Conservation (phyloP, 23 tunicate genomes). For the Trididemnum nubilum region DNA sequence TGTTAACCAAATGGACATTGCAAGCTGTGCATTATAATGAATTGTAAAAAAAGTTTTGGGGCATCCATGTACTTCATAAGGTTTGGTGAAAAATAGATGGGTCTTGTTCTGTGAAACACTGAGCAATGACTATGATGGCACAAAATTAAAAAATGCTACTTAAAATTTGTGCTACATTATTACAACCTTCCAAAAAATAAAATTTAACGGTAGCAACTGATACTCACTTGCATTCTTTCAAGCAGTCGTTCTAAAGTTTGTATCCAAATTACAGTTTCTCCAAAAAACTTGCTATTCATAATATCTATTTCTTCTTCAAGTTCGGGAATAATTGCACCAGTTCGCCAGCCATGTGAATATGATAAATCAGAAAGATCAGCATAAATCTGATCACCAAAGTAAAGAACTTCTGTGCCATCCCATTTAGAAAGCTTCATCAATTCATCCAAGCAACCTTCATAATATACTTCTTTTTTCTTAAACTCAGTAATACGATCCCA, state of each 20-base stretch:
- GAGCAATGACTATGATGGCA: too few species aligned
- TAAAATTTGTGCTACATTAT: too few species aligned
- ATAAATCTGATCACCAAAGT: conserved; percentile 95
- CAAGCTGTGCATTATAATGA: too few species aligned
- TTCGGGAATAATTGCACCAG: conserved; percentile 97
- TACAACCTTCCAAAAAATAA: too few species aligned
- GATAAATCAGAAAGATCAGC: conserved; percentile 73
- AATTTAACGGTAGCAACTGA: too few species aligned
- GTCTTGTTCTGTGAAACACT: too few species aligned
- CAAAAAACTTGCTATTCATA: conserved; percentile 61
- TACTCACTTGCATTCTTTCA: conserved; percentile 81
- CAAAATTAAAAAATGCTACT: too few species aligned
- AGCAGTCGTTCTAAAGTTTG: conserved; percentile 76
- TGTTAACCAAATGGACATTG: too few species aligned
- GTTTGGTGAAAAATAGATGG: too few species aligned
- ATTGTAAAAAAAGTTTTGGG: too few species aligned
- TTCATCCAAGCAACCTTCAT: conserved; percentile 85
- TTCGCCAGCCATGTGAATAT: conserved; percentile 86
- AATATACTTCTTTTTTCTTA: conserved; percentile 73
- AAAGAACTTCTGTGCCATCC: conserved; percentile 76
- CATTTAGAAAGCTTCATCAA: conserved; percentile 77
- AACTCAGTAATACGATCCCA: conserved; percentile 61
- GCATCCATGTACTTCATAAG: too few species aligned
- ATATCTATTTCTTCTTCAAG: conserved; percentile 70
- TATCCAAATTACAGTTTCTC: conserved; percentile 59